Evolutionary conservation across 2,113 vertebrate species (phyloP).

Genomic region (Petromus typicus): DNA sequence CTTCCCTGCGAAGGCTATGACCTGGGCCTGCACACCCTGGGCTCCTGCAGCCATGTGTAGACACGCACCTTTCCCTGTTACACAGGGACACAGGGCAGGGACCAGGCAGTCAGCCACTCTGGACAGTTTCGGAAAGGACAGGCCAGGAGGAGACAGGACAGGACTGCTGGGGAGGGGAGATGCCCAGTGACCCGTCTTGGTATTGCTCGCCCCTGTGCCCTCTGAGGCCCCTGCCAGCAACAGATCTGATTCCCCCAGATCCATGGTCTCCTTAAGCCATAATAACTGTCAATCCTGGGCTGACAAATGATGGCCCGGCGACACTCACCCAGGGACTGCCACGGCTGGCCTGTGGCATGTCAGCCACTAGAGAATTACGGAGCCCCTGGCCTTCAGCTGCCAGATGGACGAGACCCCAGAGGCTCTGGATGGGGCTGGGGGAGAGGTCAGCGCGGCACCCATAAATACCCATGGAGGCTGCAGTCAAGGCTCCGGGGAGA

Average conservation of each 20-base stretch:
- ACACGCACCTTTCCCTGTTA: neutral
- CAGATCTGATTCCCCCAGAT: conserved; percentile 55
- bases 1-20: neutral
- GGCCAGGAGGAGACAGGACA: neutral
- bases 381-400: conserved; percentile 70
- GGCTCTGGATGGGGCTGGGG: conserved; percentile 7
- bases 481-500: conserved; percentile 68
- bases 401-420: conserved; percentile 54
- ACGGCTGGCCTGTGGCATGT: neutral
- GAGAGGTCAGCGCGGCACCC: conserved; percentile 66
- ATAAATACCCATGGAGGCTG: conserved; percentile 80
- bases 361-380: conserved; percentile 68
- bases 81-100: neutral
- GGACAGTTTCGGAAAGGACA: neutral
- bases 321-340: neutral
- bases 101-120: neutral
- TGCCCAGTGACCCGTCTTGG: conserved; percentile 43
- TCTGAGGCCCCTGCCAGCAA: neutral
- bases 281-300: conserved; percentile 61
- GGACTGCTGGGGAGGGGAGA: neutral
- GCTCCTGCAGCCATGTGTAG: neutral
- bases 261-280: conserved; percentile 8
- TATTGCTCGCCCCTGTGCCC: neutral
- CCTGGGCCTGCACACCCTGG: neutral
- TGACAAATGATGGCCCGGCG: conserved; percentile 47